Evolutionary conservation across 2,888 invertebrate species (phyloP).

Genomic region (Cotesia congregata): DNA sequence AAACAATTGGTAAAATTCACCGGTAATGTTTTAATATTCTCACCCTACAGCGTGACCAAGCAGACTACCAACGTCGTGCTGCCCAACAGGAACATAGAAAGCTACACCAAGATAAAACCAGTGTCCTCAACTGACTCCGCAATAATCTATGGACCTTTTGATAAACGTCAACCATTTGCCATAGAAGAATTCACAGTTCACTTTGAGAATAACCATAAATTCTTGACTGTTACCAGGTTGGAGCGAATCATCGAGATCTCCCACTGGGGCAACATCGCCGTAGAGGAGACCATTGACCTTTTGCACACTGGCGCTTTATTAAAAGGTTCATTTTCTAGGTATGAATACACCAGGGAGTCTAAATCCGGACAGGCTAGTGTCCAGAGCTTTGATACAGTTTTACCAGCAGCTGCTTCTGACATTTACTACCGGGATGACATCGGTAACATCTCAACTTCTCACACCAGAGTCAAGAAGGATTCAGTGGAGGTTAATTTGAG

Average conservation of each 20-base stretch:
- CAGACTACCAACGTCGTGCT: slow-evolving; percentile 87
- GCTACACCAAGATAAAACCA: slow-evolving; percentile 86
- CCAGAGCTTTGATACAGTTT: slow-evolving; percentile 88
- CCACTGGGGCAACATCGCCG: slow-evolving; percentile 99
- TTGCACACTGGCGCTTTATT: slow-evolving; percentile 93
- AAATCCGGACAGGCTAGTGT: slow-evolving; percentile 91
- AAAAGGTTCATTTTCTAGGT: slow-evolving; percentile 92
- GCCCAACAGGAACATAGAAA: slow-evolving; percentile 85
- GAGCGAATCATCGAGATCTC: slow-evolving; percentile 94
- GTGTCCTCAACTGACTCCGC: slow-evolving; percentile 82
- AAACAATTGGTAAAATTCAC: slow-evolving; percentile 91
- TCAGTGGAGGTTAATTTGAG: slow-evolving; percentile 96
- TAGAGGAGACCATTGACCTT: slow-evolving; percentile 94
- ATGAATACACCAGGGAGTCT: slow-evolving; percentile 95
- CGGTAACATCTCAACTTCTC: slow-evolving; percentile 98
- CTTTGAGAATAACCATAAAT: slow-evolving; percentile 96
- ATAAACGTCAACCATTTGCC: slow-evolving; percentile 77
- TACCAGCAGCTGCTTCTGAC: slow-evolving; percentile 91
- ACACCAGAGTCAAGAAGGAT: slow-evolving; percentile 89
- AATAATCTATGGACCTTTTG: slow-evolving; percentile 92
- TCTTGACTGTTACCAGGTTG: slow-evolving; percentile 90
- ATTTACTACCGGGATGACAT: slow-evolving; percentile 99
- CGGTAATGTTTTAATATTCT: slow-evolving; percentile 87
- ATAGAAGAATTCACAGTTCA: slow-evolving; percentile 84
- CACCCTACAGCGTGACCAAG: slow-evolving; percentile 84